phyloP scores from a whole-genome alignment of 2,797 vertebrate genomes.

The Masticophis lateralis region DNA sequence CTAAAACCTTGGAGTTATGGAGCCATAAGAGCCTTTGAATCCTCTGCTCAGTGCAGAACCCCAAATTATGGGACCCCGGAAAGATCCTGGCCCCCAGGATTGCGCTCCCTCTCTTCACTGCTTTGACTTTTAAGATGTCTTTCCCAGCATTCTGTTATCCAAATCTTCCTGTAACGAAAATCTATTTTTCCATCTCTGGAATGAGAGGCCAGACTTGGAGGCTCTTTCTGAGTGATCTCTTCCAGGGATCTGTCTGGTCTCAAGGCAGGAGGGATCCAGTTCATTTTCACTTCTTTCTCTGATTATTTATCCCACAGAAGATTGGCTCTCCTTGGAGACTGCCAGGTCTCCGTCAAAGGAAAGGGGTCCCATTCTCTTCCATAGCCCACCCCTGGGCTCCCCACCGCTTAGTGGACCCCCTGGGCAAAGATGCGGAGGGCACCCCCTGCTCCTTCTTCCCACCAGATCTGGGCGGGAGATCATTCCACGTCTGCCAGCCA shows the following conservation, averaged over 20 bases:
- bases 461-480: background rate
- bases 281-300: background rate
- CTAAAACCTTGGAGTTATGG: background rate
- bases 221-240: background rate
- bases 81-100: background rate
- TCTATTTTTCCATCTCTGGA: background rate
- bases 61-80: background rate
- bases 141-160: background rate
- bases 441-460: background rate
- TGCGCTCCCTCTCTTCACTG: too few species aligned
- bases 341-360: background rate
- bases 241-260: background rate
- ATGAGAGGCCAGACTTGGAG: background rate
- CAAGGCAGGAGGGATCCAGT: background rate
- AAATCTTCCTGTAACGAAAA: background rate
- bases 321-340: background rate
- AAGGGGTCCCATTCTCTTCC: background rate
- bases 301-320: background rate
- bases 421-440: background rate
- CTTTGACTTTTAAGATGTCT: background rate
- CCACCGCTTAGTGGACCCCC: background rate
- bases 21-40: background rate
- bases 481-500: background rate
- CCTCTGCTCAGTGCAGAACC: background rate
- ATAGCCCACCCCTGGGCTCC: background rate